Evolutionary conservation across 2,113 vertebrate genomes (phyloP).

Genomic region (Oncorhynchus clarkii): DNA sequence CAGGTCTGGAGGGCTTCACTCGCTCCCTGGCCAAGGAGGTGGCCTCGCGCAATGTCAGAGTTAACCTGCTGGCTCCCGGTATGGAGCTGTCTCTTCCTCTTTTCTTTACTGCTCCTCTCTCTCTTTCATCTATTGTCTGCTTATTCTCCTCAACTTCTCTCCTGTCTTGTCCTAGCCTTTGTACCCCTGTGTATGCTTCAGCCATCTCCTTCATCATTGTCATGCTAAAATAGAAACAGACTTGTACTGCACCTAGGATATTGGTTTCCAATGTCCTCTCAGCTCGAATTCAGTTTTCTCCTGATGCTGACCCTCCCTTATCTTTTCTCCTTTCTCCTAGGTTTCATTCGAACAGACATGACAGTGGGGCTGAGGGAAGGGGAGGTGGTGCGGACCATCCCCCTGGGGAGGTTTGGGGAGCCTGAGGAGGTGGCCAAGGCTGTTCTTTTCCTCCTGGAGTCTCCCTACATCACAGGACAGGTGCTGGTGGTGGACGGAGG

Average conservation of each 20-base stretch:
- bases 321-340: conserved; percentile 55
- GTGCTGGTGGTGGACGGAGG: conserved; percentile 89
- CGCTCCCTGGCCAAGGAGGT: conserved; percentile 92
- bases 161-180: neutral
- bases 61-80: conserved; percentile 93
- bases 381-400: conserved; percentile 68
- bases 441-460: conserved; percentile 85
- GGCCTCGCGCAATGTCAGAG: conserved; percentile 81
- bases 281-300: neutral
- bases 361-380: conserved; percentile 81
- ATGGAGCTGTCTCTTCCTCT: neutral
- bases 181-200: too few relatives aligned
- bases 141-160: neutral
- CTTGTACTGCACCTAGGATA: too few relatives aligned
- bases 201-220: too few relatives aligned
- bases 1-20: conserved; percentile 89
- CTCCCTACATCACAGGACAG: conserved; percentile 86
- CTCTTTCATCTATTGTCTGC: neutral
- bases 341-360: conserved; percentile 91
- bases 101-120: neutral
- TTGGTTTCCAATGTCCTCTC: neutral
- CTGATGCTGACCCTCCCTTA: neutral
- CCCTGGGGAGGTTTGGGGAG: conserved; percentile 85
- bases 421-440: conserved; percentile 83
- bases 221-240: too few relatives aligned